Evolutionary conservation across 2,797 vertebrate species (phyloP).

Genomic region (Etheostoma perlongum): DNA sequence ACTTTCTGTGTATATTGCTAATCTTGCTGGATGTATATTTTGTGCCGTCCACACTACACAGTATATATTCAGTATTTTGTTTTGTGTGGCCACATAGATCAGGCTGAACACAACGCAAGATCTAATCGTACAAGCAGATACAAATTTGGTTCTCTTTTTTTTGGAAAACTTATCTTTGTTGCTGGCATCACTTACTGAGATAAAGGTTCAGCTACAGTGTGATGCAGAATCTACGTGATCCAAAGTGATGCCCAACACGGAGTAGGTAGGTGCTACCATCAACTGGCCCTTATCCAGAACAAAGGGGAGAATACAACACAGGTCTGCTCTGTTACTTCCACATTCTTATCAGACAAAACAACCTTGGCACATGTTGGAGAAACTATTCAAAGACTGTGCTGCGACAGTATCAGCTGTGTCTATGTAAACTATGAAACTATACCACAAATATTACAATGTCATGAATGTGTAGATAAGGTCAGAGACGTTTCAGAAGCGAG

Average conservation of each 20-base stretch:
- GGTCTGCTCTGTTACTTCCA: slow-evolving; percentile 21
- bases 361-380: slow-evolving; percentile 50
- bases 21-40: slow-evolving; percentile 8
- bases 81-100: slow-evolving; percentile 51
- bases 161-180: slow-evolving; percentile 36
- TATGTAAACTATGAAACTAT: neutral
- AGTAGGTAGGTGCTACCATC: slow-evolving; percentile 53
- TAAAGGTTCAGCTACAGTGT: slow-evolving; percentile 32
- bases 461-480: neutral
- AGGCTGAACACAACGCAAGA: slow-evolving; percentile 6
- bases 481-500: too few relatives aligned
- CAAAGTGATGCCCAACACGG: slow-evolving; percentile 24
- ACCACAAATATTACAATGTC: neutral
- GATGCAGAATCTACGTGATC: slow-evolving; percentile 31
- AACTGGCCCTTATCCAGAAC: slow-evolving; percentile 48
- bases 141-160: slow-evolving; percentile 27
- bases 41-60: neutral
- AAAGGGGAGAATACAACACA: slow-evolving; percentile 27
- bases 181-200: slow-evolving; percentile 25
- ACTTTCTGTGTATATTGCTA: neutral
- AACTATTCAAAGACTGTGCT: slow-evolving; percentile 22
- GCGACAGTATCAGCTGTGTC: neutral
- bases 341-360: slow-evolving; percentile 41
- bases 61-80: slow-evolving; percentile 17
- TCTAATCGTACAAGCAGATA: slow-evolving; percentile 18